Conservation (phyloP, 2,113 vertebrate genomes). For the Capreolus pygargus region DNA sequence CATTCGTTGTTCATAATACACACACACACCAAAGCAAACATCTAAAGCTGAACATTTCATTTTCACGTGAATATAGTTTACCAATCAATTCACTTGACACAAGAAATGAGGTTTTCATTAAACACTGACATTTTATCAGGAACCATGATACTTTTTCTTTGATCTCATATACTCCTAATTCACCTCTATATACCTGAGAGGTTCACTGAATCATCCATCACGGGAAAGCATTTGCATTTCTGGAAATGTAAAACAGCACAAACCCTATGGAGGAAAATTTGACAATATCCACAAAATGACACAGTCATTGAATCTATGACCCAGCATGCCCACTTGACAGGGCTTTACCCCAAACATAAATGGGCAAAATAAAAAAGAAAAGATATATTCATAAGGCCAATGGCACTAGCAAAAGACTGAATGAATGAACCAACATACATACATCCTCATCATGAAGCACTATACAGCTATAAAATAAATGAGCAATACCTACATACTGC, state of each 20-base stretch:
- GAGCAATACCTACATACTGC: background rate
- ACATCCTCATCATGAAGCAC: background rate
- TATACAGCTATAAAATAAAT: background rate
- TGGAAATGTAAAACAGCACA: background rate
- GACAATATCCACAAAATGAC: background rate
- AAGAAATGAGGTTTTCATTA: background rate
- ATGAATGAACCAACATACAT: background rate
- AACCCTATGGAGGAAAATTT: background rate
- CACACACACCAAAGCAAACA: background rate
- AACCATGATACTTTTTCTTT: background rate
- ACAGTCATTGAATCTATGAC: background rate
- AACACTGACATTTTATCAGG: background rate
- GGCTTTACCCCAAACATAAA: background rate
- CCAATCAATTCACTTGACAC: background rate
- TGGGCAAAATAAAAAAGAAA: background rate
- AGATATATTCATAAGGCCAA: background rate
- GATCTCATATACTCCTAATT: background rate
- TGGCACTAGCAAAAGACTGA: background rate
- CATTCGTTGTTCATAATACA: background rate
- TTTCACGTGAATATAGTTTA: background rate
- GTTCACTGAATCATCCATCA: background rate
- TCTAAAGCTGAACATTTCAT: background rate
- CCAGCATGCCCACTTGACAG: background rate
- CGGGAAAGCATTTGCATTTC: background rate
- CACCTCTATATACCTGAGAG: background rate